Evolutionary conservation across 2,113 vertebrate genomes (phyloP).

Genomic region (Mesoclemmys tuberculata): DNA sequence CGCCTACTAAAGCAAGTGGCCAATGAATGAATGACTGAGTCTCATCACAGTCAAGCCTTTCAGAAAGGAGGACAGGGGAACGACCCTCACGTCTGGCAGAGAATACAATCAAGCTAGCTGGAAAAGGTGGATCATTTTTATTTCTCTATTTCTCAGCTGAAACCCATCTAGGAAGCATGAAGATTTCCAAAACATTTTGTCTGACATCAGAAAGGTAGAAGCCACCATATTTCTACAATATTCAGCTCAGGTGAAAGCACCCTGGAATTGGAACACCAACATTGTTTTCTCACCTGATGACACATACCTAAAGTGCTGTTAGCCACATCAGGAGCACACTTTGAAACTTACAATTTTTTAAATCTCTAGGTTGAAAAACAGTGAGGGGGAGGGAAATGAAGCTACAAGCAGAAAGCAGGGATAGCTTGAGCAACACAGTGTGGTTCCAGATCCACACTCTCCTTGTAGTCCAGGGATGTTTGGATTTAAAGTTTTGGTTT

Average conservation of each 20-base stretch:
- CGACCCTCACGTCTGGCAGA: background rate
- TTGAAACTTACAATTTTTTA: background rate
- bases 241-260: conserved; percentile 44
- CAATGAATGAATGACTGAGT: background rate
- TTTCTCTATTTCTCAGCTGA: conserved; percentile 33
- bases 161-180: background rate
- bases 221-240: conserved; percentile 51
- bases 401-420: background rate
- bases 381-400: background rate
- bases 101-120: conserved; percentile 20
- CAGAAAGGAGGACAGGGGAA: background rate
- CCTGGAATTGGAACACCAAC: conserved; percentile 46
- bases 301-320: background rate
- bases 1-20: background rate
- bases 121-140: background rate
- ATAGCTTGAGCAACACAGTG: background rate
- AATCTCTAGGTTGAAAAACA: background rate
- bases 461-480: accelerated
- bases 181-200: background rate
- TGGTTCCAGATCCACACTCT: background rate
- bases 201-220: conserved; percentile 52
- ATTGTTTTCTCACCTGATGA: background rate
- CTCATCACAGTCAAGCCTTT: background rate
- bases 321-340: background rate
- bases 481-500: background rate